Base-by-base conservation (phyloP, 2,113 vertebrate genomes). In the Pipa parva region DNA sequence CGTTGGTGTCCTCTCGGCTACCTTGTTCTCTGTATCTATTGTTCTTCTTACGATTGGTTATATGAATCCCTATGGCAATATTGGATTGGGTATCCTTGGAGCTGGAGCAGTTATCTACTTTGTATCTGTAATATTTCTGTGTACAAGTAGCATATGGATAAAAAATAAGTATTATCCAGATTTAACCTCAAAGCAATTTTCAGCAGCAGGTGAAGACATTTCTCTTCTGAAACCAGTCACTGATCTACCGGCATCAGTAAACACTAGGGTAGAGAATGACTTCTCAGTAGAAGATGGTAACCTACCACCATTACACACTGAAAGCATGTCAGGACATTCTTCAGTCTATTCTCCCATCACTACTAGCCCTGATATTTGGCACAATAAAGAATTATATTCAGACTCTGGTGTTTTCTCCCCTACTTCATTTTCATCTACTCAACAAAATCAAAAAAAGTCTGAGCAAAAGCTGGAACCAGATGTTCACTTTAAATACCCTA, bases 41-140 rank as follows among this genome's bases (percentile, higher is more conserved):
- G 57, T n/a, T 37, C 29, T 69, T 21, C 21, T 69, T 33, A 60
- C 58, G 1, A 54, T 69, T 54, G 66, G 66, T 21, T 69, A 52
- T 28, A 25, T 61, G n/a, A 69, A 60, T 45, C 29, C 48, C 18
- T 54, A 49, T 37, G 46, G 66, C 4, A 52, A 13, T 5, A 20
- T 69, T 51, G 66, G 66, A 54, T 31, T 69, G 36, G 25, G 66
- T 17, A 60, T 69, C 9, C 48, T 69, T 9, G 66, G 66, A 31
- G 57, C 28, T 51, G 66, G 66, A 8, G 51, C 57, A 18, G 25
- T 69, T 60, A 3, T 60, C 3, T 69, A 28, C 33, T 61, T 69
- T 60, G 15, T 13, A 29, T 8, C 57, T 2, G 6, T 60, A 7
- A n/a, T 61, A 8, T 45, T 69, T n/a, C 36, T 69, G n/a, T 69